Conservation (phyloP, 2,797 vertebrate species). For the Tragelaphus eurycerus region DNA sequence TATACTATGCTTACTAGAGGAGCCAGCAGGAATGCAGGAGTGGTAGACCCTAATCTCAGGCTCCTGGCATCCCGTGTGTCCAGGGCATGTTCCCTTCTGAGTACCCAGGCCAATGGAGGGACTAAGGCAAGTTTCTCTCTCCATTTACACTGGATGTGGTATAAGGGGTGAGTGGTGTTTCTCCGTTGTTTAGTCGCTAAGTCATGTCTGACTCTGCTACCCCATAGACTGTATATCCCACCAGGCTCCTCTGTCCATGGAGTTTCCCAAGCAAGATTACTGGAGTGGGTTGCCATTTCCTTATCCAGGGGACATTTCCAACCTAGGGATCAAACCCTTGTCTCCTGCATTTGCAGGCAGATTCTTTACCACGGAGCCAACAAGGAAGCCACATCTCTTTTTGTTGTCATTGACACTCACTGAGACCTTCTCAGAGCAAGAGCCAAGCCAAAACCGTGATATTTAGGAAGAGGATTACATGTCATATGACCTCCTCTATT, state of each 20-base stretch:
- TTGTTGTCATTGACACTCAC: neutral
- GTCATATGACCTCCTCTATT: neutral
- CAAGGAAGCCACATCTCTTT: neutral
- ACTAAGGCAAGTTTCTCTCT: neutral
- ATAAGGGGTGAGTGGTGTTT: rapidly evolving
- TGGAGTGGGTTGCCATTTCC: neutral
- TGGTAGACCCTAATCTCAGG: neutral
- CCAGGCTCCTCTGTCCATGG: neutral
- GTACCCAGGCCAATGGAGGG: neutral
- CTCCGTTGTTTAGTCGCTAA: neutral
- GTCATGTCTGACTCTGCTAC: neutral
- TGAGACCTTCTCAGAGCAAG: neutral
- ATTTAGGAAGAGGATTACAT: neutral
- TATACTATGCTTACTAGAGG: neutral
- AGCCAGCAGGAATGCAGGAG: neutral
- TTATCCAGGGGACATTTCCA: neutral
- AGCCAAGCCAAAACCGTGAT: neutral
- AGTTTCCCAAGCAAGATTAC: neutral
- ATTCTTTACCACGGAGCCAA: neutral
- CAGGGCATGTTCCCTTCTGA: neutral
- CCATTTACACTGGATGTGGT: neutral
- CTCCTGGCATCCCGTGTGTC: neutral
- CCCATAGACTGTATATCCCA: neutral
- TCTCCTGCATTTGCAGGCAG: neutral
- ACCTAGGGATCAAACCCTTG: neutral